Conservation (phyloP, 2,113 vertebrate genomes). For the Zeus faber region DNA sequence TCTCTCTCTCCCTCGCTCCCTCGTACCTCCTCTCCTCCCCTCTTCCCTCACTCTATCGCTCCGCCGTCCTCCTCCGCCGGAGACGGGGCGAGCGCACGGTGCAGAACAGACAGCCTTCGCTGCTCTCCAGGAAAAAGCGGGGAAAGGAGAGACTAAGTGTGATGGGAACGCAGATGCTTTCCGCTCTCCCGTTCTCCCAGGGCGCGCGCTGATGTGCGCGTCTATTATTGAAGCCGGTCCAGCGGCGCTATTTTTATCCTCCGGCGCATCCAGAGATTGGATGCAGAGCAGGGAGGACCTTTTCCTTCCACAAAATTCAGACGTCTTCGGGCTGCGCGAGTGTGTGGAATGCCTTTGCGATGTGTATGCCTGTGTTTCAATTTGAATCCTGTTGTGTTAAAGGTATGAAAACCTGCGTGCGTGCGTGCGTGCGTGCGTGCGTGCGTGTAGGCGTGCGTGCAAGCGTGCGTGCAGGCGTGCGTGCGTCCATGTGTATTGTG, state of each 20-base stretch:
- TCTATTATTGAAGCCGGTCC: too few relatives aligned
- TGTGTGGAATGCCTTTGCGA: too few relatives aligned
- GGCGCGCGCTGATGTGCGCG: too few relatives aligned
- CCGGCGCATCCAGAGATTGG: too few relatives aligned
- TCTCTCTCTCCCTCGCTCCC: background rate
- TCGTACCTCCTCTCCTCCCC: too few relatives aligned
- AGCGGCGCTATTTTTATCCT: too few relatives aligned
- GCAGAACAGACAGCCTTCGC: background rate
- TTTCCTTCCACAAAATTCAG: too few relatives aligned
- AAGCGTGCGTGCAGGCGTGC: background rate
- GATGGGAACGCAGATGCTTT: constrained; percentile 21
- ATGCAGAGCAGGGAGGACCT: too few relatives aligned
- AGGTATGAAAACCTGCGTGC: too few relatives aligned
- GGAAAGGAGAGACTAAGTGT: background rate
- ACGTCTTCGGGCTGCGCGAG: too few relatives aligned
- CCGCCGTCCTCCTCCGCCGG: background rate
- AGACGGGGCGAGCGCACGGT: background rate
- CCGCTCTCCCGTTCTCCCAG: constrained; percentile 34
- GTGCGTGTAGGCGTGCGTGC: constrained; percentile 2
- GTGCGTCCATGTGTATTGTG: background rate
- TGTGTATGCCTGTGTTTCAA: too few relatives aligned
- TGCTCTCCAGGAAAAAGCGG: constrained; percentile 8
- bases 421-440: constrained; percentile 2
- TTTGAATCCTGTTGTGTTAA: too few relatives aligned
- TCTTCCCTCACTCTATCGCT: background rate